Percentiles rank a stretch among this genome's conserved stretches.
These are phyloP conservation scores for zebrafish (Danio rerio) DNA, from an alignment of 2,113 vertebrate species.

Conservation along the genomic window DNA sequence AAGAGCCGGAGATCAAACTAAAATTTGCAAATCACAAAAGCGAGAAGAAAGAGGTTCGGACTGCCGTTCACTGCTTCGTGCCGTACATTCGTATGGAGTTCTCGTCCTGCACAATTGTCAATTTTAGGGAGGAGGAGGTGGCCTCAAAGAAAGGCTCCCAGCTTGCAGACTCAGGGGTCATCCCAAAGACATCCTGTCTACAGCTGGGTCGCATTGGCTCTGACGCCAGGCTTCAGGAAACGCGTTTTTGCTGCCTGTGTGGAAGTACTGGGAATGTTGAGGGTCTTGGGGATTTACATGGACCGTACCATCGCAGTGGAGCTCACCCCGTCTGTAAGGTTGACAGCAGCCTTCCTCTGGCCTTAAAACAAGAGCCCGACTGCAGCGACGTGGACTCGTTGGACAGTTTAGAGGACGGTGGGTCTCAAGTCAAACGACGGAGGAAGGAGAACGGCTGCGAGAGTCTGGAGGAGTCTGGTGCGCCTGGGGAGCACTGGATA, in stretches of 20 bases:
- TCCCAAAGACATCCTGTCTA: slow-evolving; percentile 75
- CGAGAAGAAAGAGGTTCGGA: slow-evolving; percentile 61
- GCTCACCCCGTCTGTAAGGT: neutral
- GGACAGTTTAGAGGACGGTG: neutral
- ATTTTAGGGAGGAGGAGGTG: slow-evolving; percentile 72
- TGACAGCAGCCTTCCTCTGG: neutral
- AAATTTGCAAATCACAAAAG: slow-evolving; percentile 62
- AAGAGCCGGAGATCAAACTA: slow-evolving; percentile 73
- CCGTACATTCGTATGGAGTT: slow-evolving; percentile 73
- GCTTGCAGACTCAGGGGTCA: slow-evolving; percentile 47
- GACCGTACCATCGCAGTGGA: slow-evolving; percentile 68
- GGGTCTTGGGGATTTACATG: slow-evolving; percentile 80
- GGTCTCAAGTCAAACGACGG: neutral
- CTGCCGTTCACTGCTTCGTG: slow-evolving; percentile 54
- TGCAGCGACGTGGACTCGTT: slow-evolving; percentile 21
- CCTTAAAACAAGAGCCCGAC: slow-evolving; percentile 29
- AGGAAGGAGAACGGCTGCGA: slow-evolving; percentile 9
- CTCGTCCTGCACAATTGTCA: slow-evolving; percentile 70
- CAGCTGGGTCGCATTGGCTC: slow-evolving; percentile 64
- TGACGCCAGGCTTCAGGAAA: slow-evolving; percentile 19
- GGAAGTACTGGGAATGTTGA: slow-evolving; percentile 66
- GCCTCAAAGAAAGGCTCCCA: slow-evolving; percentile 22
- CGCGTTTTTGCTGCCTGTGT: slow-evolving; percentile 73
- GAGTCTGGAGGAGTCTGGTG: slow-evolving; percentile 35
- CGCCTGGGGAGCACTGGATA: slow-evolving; percentile 73